These are phyloP conservation scores for Amniataba percoides DNA, from an alignment of 2,797 vertebrate genomes.

Conservation along the genomic window DNA sequence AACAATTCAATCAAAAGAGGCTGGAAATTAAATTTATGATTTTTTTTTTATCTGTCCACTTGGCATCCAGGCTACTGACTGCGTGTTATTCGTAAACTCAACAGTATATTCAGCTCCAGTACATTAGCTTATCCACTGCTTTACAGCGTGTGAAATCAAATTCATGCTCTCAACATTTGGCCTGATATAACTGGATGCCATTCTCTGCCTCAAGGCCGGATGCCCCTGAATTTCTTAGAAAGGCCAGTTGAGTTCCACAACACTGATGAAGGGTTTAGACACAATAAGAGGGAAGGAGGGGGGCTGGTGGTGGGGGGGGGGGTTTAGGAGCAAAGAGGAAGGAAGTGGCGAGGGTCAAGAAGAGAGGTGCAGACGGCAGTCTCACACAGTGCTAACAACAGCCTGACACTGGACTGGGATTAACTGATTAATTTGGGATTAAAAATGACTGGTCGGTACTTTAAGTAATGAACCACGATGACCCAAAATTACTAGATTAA, in stretches of 20 bases:
- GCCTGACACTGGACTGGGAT: slow-evolving; percentile 67
- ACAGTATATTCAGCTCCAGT: slow-evolving; percentile 8
- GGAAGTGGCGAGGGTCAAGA: slow-evolving; percentile 72
- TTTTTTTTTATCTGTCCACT: not conserved
- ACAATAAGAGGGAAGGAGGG: slow-evolving; percentile 63
- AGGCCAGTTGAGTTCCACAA: slow-evolving; percentile 63
- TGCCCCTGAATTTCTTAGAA: slow-evolving; percentile 60
- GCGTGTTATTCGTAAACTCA: slow-evolving; percentile 25
- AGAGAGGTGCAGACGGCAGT: slow-evolving; percentile 64
- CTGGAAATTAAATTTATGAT: slow-evolving; percentile 3
- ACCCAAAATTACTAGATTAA: slow-evolving; percentile 77
- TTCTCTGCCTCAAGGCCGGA: slow-evolving; percentile 45
- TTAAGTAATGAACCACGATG: slow-evolving; percentile 77
- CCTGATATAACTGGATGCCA: slow-evolving; percentile 20
- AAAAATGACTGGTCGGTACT: slow-evolving; percentile 75
- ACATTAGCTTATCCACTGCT: slow-evolving; percentile 15
- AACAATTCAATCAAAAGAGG: slow-evolving; percentile 15
- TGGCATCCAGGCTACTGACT: slow-evolving; percentile 1
- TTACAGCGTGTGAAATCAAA: slow-evolving; percentile 32
- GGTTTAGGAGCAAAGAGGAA: slow-evolving; percentile 54
- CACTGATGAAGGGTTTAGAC: slow-evolving; percentile 69
- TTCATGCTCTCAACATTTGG: slow-evolving; percentile 27
- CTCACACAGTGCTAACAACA: slow-evolving; percentile 58
- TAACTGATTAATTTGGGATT: slow-evolving; percentile 85
- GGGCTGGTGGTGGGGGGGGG: not conserved